phyloP scores from a whole-genome alignment of 2,888 invertebrate species.

The Sesia apiformis region DNA sequence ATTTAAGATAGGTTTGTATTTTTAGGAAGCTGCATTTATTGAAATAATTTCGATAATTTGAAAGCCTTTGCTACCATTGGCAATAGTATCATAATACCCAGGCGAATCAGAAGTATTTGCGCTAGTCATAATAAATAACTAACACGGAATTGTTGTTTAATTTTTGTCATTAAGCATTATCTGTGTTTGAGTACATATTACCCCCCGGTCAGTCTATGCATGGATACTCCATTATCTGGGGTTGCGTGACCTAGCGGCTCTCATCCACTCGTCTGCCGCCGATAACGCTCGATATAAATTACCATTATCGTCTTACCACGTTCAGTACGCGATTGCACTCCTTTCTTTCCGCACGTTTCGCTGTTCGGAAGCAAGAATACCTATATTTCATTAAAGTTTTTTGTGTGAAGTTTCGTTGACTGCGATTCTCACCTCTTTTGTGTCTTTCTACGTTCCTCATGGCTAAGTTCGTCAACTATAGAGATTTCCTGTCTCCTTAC shows the following conservation, averaged over 20 bases:
- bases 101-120: no score
- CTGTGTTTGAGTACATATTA: conserved; percentile 28
- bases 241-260: conserved; percentile 46
- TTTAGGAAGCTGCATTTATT: no score
- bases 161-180: no score
- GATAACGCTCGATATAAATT: conserved; percentile 61
- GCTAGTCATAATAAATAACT: no score
- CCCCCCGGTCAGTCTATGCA: conserved; percentile 59
- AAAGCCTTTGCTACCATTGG: no score
- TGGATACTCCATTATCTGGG: conserved; percentile 46
- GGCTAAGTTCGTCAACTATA: conserved; percentile 57
- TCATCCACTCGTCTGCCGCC: conserved; percentile 37
- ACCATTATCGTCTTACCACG: conserved; percentile 21
- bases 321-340: conserved; percentile 25
- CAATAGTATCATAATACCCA: no score
- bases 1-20: no score
- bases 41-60: no score
- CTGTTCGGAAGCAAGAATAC: background rate
- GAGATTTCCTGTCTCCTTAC: conserved; percentile 59
- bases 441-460: conserved; percentile 33
- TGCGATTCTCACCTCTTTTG: conserved; percentile 7
- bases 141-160: no score
- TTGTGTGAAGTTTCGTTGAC: conserved; percentile 3
- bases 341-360: conserved; percentile 22
- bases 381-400: background rate